Evolutionary conservation across 2,797 vertebrate genomes (phyloP), one percentile per base, ranked within the genome.

Genomic region (Meda fulgida): DNA sequence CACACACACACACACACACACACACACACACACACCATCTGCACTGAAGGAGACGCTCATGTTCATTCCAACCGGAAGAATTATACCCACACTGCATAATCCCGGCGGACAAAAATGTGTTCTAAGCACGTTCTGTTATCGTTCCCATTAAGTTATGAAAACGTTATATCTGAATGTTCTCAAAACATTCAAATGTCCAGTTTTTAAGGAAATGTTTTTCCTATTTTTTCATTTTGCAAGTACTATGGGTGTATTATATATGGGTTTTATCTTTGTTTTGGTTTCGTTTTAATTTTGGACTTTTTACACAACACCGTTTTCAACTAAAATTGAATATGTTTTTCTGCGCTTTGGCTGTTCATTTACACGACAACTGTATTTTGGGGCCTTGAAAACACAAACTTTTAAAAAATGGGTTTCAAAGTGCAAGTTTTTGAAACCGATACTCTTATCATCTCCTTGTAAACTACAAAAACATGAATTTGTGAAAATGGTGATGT

Each of bases 41-140:
- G 90, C 92, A 91, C 89, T 92, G 91, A 92, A 92, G 92, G 93
- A 92, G 84, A 78, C 90, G 90, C 92, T 93, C 91, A 92, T 92
- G 92, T 84, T 88, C 91, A 89, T 88, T 90, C 89, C 92, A 31
- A 10, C 46, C 7, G 11, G 23, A 72, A 55, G 34, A 81, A 51
- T 31, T 7, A 70, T 6, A 36, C 46, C 8, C 13, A 9, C 19
- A 21, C 6, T 69, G 31, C 19, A 13, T 4, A 65, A 34, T 63
- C 26, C 13, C 29, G n/a, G 14, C 26, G 7, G 31, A 65, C 29
- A 65, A 65, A 65, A 65, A 18, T 3, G 23, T 65, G 26, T 31
- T 16, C 58, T 14, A 29, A 29, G n/a, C 13, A 14, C 2, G 2
- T 29, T 65, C 13, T 65, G 60, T 63, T 29, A 29, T 16, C 2